Base-by-base conservation (phyloP, 1,140 invertebrate species). In the Magallana ariakensis region DNA sequence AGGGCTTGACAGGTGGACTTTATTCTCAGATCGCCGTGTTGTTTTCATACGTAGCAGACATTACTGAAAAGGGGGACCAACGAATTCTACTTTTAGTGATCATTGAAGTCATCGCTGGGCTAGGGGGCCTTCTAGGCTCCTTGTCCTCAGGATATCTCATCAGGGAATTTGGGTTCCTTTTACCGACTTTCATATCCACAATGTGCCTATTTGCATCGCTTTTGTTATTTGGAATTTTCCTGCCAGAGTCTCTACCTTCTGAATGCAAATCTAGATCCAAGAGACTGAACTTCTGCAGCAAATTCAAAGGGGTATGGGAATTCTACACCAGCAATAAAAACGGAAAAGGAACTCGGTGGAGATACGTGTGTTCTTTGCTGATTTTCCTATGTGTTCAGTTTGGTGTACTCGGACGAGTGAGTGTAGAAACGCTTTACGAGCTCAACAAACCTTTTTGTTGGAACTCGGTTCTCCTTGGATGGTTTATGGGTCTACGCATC, bases 401-500 rank as follows among this genome's bases (percentile, higher is more conserved):
- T 10, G 58, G 80, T 16, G 55, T 62, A 15, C 19, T 81, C 16
- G 88, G 83, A 22, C 84, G 80, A 54, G 3, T 33, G 11, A 26
- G 16, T 11, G 83, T 85, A 16, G 88, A 89, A 83, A 85, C 84
- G 19, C 22, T 89, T 0, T 89, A 85, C 53, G 82, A 86, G 46
- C 54, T 89, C 3, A 89, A 89, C 58, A 22, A 57, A 19, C 88
- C 85, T 1, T 87, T 89, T 81, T 89, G 88, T 87, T 89, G 88
- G 88, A 83, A 26, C 19, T 87, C 88, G 11, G 83, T 87, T 4
- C 56, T 57, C 15, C 60, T 89, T 53, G 88, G 88, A 15, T 89
- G 85, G 85, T 89, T 56, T 70, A n/a, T 26, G 53, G 84, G 60
- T 1, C 55, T 85, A 1, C 75, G 62, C 10, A 56, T 57, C 10